Evolutionary conservation across 1,140 invertebrate genomes (phyloP).

Genomic region (Drosophila tropicalis): DNA sequence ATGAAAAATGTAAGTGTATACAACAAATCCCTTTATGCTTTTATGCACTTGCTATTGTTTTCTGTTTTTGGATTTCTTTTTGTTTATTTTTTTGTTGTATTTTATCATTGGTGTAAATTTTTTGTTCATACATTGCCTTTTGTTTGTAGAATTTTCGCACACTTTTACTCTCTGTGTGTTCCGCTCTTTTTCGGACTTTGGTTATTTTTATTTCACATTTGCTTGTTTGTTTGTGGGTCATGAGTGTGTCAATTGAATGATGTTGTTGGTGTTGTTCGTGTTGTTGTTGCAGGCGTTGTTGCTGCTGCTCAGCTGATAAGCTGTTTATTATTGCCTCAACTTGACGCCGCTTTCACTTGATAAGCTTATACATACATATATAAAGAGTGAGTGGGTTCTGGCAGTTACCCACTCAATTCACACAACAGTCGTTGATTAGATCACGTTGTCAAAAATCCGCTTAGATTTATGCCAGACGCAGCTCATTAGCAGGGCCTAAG

Average conservation of each 20-base stretch:
- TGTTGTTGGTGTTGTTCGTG: constrained; percentile 21
- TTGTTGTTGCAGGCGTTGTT: constrained; percentile 19
- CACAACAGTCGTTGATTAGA: constrained; percentile 17
- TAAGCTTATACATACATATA: constrained; percentile 17
- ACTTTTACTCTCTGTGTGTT: constrained; percentile 5
- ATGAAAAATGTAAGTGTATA: constrained; percentile 9
- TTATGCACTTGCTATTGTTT: constrained; percentile 28
- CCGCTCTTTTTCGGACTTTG: constrained; percentile 1
- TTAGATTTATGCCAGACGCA: constrained; percentile 59
- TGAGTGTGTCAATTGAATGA: constrained; percentile 44
- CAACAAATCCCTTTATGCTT: constrained; percentile 12
- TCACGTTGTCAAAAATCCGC: constrained; percentile 51
- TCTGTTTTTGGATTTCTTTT: not conserved
- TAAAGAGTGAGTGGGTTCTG: not conserved
- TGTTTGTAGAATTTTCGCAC: constrained; percentile 49
- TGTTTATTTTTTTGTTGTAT: not conserved
- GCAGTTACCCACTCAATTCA: not conserved
- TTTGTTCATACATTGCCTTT: constrained; percentile 28
- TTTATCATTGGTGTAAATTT: constrained; percentile 49
- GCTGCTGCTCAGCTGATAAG: constrained; percentile 54
- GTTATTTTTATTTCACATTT: constrained; percentile 15
- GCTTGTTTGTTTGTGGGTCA: constrained; percentile 50
- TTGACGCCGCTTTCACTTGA: constrained; percentile 24
- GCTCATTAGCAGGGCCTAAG: constrained; percentile 51
- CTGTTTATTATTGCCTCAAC: constrained; percentile 50